phyloP scores from a whole-genome alignment of 1,140 invertebrate genomes.

The Mya arenaria region DNA sequence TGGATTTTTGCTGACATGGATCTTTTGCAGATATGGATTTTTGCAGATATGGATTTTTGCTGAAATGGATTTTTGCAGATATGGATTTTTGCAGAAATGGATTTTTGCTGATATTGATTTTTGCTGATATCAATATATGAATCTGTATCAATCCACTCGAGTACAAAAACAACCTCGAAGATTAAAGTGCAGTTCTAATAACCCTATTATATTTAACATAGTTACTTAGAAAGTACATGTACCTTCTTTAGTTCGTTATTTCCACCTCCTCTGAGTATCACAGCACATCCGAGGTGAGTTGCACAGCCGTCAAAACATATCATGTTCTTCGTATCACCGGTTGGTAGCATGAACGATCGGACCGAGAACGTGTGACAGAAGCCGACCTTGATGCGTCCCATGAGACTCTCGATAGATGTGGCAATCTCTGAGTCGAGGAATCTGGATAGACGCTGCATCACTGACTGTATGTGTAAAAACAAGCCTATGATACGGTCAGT shows the following conservation, averaged over 20 bases:
- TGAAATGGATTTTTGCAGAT: too few relatives aligned
- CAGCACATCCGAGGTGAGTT: constrained; percentile 92
- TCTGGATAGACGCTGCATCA: constrained; percentile 92
- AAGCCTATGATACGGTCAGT: too few relatives aligned
- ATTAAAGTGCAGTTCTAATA: too few relatives aligned
- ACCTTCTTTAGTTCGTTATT: constrained; percentile 87
- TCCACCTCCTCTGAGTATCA: constrained; percentile 91
- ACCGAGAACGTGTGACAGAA: constrained; percentile 94
- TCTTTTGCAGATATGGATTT: too few relatives aligned
- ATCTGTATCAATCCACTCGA: too few relatives aligned
- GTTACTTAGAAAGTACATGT: constrained; percentile 52
- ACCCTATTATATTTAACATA: too few relatives aligned
- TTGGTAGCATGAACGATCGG: constrained; percentile 85
- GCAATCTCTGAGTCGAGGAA: constrained; percentile 93
- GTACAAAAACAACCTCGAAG: too few relatives aligned
- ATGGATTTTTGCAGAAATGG: too few relatives aligned
- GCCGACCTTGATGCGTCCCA: constrained; percentile 90
- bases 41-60: too few relatives aligned
- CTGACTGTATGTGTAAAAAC: too few relatives aligned
- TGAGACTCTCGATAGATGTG: constrained; percentile 93
- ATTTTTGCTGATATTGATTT: too few relatives aligned
- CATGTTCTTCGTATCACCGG: constrained; percentile 88
- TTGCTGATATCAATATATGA: neutral
- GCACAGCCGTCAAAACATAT: constrained; percentile 97
- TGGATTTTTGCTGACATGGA: too few relatives aligned